Evolutionary conservation across 1,140 invertebrate species (phyloP), one percentile per base, ranked within the genome.

Genomic region (Bombus confusus): DNA sequence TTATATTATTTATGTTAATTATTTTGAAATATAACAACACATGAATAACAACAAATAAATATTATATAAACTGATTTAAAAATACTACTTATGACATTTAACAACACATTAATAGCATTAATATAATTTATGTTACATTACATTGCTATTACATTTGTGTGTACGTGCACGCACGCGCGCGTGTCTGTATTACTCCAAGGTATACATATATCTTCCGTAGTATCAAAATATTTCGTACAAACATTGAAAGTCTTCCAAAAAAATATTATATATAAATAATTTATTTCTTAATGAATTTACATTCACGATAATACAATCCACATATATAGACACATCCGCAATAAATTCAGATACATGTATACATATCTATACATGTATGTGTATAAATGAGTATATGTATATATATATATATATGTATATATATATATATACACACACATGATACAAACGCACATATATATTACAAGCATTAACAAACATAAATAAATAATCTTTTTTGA

Each of bases 31-130:
- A n/a, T 62, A 62, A 62, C 5, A 62, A 13, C 8, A 62, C 12
- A 62, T 78, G 18, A n/a, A 77, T 62, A 39, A 37, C 22, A 62
- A 77, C 39, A 62, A 37, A 62, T 62, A 66, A 66, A 66, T 41
- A 12, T 22, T 62, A 31, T 41, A n/a, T 18, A 72, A 41, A 72
- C 13, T n/a, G 6, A 43, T 72, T 69, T 39, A 39, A 72, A 72
- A 41, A 15, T 41, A 72, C 13, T 41, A 41, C 9, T 41, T 72
- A 72, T n/a, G 0, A 72, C 10, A 69, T n/a, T 72, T 41, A 72
- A n/a, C 28, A 71, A n/a, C n/a, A 71, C 9, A 39, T 28, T n/a
- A 71, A 68, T 43, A 69, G 28, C 6, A 31, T 22, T 25, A 64
- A 47, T 43, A 43, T 12, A 74, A 39, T 71, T 71, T 13, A 62